A percentile compares a stretch with the other conserved stretches of the same genome.
Evolutionary conservation across 2,888 invertebrate genomes (phyloP).

Genomic region (Hemistola chrysoprasaria): DNA sequence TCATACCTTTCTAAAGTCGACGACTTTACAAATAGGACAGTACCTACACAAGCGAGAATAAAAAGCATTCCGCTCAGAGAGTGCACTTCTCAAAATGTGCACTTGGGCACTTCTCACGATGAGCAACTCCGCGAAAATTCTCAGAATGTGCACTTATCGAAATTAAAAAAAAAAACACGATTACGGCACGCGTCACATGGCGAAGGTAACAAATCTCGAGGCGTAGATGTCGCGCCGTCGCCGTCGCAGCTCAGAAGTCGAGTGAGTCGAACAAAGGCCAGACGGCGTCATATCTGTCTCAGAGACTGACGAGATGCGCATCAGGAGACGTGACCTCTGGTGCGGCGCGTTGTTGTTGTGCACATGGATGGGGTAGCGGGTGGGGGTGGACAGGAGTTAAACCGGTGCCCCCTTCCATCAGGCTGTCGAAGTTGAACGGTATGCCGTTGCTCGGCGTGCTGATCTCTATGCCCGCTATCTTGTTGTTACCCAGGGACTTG

Average conservation of each 20-base stretch:
- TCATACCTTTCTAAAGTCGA: too few relatives aligned
- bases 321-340: constrained; percentile 88
- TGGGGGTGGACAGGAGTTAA: constrained; percentile 89
- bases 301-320: constrained; percentile 91
- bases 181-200: too few relatives aligned
- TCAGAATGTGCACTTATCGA: too few relatives aligned
- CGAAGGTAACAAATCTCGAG: too few relatives aligned
- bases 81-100: too few relatives aligned
- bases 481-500: constrained; percentile 75
- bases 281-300: constrained; percentile 59
- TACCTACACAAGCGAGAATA: too few relatives aligned
- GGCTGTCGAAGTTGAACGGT: constrained; percentile 94
- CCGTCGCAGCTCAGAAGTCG: constrained; percentile 20
- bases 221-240: too few relatives aligned
- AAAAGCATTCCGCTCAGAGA: too few relatives aligned
- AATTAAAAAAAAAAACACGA: too few relatives aligned
- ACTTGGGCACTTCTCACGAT: too few relatives aligned
- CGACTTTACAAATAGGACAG: too few relatives aligned
- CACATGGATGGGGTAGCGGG: constrained; percentile 89
- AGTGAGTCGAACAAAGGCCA: constrained; percentile 36
- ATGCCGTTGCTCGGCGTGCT: constrained; percentile 94
- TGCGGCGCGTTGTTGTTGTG: constrained; percentile 88
- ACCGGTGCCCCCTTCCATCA: constrained; percentile 97
- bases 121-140: too few relatives aligned
- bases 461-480: constrained; percentile 91